Conservation (phyloP, 2,888 invertebrate genomes). For the Phalangium opilio region DNA sequence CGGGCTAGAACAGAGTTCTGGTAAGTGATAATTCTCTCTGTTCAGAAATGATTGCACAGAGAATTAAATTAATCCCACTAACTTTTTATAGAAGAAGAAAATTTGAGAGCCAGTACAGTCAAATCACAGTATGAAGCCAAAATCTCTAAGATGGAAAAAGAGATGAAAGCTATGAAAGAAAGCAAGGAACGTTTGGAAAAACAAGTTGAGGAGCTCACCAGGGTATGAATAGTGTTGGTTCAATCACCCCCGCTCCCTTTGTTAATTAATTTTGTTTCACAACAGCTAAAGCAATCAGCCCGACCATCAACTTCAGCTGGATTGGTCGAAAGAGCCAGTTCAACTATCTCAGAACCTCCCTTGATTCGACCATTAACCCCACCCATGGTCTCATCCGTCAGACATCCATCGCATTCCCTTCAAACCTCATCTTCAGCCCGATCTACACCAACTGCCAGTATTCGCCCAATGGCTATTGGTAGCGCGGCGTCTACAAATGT, state of each 20-base stretch:
- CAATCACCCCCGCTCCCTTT: too few relatives aligned
- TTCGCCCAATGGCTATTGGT: constrained; percentile 70
- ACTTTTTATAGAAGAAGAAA: constrained; percentile 31
- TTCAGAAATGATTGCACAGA: too few relatives aligned
- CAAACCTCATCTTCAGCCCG: constrained; percentile 39
- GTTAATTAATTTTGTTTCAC: too few relatives aligned
- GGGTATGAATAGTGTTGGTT: too few relatives aligned
- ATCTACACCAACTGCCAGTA: constrained; percentile 73
- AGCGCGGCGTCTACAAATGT: constrained; percentile 22
- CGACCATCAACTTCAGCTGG: constrained; percentile 23
- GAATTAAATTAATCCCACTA: too few relatives aligned
- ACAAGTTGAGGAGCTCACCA: constrained; percentile 23
- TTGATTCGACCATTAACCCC: constrained; percentile 86
- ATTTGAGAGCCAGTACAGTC: constrained; percentile 37
- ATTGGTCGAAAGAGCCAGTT: constrained; percentile 22
- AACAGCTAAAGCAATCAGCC: constrained; percentile 13
- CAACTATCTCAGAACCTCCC: constrained; percentile 35
- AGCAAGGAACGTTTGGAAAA: constrained; percentile 16
- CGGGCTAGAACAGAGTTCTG: too few relatives aligned
- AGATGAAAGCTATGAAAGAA: constrained; percentile 30
- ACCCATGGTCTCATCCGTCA: constrained; percentile 22
- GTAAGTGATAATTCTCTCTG: too few relatives aligned
- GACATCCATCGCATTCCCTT: constrained; percentile 15
- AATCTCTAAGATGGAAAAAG: constrained; percentile 52
- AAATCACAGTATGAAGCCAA: constrained; percentile 55